Percentiles rank a stretch among this genome's conserved stretches.
Conservation (phyloP, 2,888 invertebrate species). For the Patella pellucida region DNA sequence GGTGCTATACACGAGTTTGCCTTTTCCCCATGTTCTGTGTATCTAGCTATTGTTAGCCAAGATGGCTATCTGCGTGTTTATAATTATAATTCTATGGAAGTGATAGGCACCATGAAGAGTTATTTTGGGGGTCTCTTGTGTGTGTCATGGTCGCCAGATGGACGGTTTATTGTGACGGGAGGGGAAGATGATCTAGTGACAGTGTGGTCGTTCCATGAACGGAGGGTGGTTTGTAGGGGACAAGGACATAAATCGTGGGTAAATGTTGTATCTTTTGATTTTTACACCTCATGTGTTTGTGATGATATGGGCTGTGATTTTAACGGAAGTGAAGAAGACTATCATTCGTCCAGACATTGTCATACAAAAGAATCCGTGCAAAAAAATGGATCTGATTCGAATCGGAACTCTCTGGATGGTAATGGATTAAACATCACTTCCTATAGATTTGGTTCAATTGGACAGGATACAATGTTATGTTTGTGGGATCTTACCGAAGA, state of each 20-base stretch:
- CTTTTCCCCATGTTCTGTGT: constrained; percentile 94
- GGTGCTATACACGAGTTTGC: constrained; percentile 91
- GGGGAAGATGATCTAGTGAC: constrained; percentile 99
- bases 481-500: constrained; percentile 99
- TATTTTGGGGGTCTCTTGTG: constrained; percentile 98
- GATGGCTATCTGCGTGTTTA: constrained; percentile 93
- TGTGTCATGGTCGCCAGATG: constrained; percentile 98
- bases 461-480: constrained; percentile 97
- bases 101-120: constrained; percentile 89
- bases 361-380: constrained; percentile 20
- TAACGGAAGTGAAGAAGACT: constrained; percentile 67
- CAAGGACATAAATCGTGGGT: constrained; percentile 99
- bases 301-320: constrained; percentile 74
- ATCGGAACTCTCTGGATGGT: constrained; percentile 42
- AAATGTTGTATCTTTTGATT: constrained; percentile 89
- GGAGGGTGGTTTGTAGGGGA: constrained; percentile 95
- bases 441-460: constrained; percentile 92
- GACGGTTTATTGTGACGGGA: constrained; percentile 90
- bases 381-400: constrained; percentile 26
- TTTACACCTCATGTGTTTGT: constrained; percentile 75
- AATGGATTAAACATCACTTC: constrained; percentile 72
- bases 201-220: constrained; percentile 93
- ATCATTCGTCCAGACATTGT: constrained; percentile 18
- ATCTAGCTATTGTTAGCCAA: constrained; percentile 91
- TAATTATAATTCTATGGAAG: constrained; percentile 97